phyloP scores from a whole-genome alignment of 2,797 vertebrate species.

The Sebastes matsubarae region DNA sequence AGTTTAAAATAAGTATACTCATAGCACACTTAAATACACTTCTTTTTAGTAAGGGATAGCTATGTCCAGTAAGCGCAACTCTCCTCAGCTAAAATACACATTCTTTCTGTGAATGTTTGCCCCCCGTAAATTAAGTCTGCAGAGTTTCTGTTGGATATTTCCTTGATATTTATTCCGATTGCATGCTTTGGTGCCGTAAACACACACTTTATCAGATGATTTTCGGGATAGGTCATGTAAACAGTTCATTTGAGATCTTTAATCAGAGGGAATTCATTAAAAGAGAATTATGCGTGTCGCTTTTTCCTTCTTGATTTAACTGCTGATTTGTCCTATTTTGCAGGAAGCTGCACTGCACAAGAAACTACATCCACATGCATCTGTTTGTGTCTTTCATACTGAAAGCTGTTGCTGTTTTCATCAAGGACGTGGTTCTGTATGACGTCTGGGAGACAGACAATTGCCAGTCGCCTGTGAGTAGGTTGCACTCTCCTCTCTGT shows the following conservation, averaged over 20 bases:
- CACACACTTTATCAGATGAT: not conserved
- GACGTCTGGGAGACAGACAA: constrained; percentile 80
- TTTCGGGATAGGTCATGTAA: not conserved
- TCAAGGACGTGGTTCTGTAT: constrained; percentile 93
- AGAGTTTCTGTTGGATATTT: not conserved
- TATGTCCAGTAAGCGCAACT: not conserved
- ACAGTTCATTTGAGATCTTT: not conserved
- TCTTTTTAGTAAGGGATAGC: not conserved
- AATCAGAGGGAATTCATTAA: not conserved
- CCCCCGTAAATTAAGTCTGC: not conserved
- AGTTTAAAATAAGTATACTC: no score
- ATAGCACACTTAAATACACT: no score
- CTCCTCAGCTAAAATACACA: not conserved
- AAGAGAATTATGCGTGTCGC: not conserved
- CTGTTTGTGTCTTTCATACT: constrained; percentile 96
- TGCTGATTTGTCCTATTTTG: constrained; percentile 1
- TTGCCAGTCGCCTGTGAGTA: constrained; percentile 88
- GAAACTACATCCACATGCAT: constrained; percentile 97
- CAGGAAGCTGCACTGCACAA: constrained; percentile 96
- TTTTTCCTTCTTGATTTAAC: not conserved
- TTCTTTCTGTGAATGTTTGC: constrained; percentile 12
- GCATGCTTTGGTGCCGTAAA: not conserved
- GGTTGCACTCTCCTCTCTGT: not conserved
- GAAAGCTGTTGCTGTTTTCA: constrained; percentile 90
- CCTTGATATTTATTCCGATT: not conserved